Evolutionary conservation across 2,797 vertebrate genomes (phyloP), one percentile per base, ranked within the genome.

Genomic region (Melopsittacus undulatus): DNA sequence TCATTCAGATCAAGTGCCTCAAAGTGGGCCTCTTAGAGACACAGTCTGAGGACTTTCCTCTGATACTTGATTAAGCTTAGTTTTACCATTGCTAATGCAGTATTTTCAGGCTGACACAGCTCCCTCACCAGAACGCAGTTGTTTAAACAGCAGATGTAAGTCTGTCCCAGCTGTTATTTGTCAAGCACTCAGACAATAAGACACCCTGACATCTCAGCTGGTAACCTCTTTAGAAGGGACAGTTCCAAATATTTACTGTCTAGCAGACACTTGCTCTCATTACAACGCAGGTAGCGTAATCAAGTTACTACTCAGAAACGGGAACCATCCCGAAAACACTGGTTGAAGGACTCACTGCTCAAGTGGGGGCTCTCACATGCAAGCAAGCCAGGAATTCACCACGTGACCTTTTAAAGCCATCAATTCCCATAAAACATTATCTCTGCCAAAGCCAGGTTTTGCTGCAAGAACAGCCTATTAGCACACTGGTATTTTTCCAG

Each of bases 201-300:
- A 89, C 75, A 90, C 92, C 69, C 94, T 90, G 95, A 94, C 87
- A 93, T 94, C 90, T 94, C 94, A 96, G 94, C 89, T 96, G 90
- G 93, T 89, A 94, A 92, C 61, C 83, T 83, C 92, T 91, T 94
- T 68, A 92, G 66, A 96, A 90, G 75, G 94, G 89, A 90, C 82
- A 92, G 81, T 67, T 91, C 91, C 94, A 97, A 97, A 95, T 97
- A 97, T 96, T 97, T 97, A 96, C 94, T 91, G 90, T 94, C 92
- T 94, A 95, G 87, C 69, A 93, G 83, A 94, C 95, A 94, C 94
- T 96, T 96, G 92, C 83, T 96, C 85, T 62, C 89, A 73, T 87
- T 94, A 95, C 83, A 90, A 89, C 5, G 20, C 95, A 96, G 95
- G 96, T 96, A 96, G 72, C 19, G 0, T 90, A 89, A 95, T 89